Conservation (phyloP, 2,113 vertebrate species). For the Podilymbus podiceps region DNA sequence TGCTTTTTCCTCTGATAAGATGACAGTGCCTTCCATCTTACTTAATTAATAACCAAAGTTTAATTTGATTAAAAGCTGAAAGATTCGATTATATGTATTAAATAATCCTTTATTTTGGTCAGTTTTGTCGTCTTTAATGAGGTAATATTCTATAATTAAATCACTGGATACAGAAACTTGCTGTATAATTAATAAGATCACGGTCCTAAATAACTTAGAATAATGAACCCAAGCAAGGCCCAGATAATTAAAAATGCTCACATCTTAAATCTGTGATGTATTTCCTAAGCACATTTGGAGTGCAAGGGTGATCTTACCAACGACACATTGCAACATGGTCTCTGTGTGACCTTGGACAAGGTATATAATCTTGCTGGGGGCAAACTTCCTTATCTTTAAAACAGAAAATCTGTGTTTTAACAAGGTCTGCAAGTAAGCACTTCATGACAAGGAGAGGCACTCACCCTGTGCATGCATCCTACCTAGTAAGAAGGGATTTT, state of each 20-base stretch:
- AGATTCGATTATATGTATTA: slow-evolving; percentile 26
- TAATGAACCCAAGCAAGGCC: not conserved
- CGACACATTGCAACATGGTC: not conserved
- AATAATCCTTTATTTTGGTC: slow-evolving; percentile 45
- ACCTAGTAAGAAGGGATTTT: not conserved
- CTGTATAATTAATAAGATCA: not conserved
- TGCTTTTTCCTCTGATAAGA: not conserved
- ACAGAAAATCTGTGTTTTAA: not conserved
- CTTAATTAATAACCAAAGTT: slow-evolving; percentile 41
- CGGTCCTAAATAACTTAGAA: not conserved
- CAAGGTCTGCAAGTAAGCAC: not conserved
- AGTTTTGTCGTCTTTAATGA: slow-evolving; percentile 33
- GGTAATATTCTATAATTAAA: slow-evolving; percentile 22
- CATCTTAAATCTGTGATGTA: not conserved
- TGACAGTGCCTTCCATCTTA: not conserved
- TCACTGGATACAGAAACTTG: not conserved
- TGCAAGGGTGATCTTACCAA: not conserved
- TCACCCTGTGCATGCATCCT: not conserved
- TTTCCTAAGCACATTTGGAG: not conserved
- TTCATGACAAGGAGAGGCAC: not conserved
- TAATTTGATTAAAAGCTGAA: slow-evolving; percentile 30
- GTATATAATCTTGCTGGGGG: not conserved
- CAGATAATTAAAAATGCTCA: not conserved
- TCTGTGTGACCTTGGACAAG: not conserved
- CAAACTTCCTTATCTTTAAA: not conserved